phyloP scores from a whole-genome alignment of 37 sponge, comb jelly and placozoan genomes.

The Chondrilla cf. caribensis region DNA sequence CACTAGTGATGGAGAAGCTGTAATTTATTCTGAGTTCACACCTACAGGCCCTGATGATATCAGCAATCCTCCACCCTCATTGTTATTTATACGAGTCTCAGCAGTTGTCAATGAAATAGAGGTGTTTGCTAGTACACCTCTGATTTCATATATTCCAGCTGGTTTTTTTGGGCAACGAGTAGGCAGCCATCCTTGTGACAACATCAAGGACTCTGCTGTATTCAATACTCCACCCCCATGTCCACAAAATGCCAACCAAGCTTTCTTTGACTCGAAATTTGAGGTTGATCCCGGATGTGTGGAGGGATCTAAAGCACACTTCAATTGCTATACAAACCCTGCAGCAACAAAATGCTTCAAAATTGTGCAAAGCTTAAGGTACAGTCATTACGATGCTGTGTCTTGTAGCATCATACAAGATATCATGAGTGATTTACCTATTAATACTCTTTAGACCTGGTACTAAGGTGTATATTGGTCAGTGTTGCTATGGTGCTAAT shows the following conservation, averaged over 20 bases:
- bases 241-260: not conserved
- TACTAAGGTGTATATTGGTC: not conserved
- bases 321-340: slow-evolving; percentile 8
- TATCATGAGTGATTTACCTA: too few species aligned
- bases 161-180: too few species aligned
- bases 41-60: not conserved
- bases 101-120: not conserved
- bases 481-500: not conserved
- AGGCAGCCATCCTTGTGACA: too few species aligned
- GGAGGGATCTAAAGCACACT: not conserved
- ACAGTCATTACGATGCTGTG: too few species aligned
- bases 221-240: not conserved
- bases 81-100: not conserved
- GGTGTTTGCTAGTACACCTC: slow-evolving; percentile 16
- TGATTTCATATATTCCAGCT: not conserved
- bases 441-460: too few species aligned
- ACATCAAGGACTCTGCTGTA: too few species aligned
- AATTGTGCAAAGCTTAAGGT: too few species aligned
- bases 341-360: not conserved
- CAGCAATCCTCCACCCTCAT: not conserved
- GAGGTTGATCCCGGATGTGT: slow-evolving; percentile 9
- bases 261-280: slow-evolving; percentile 3
- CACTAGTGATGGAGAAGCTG: not conserved
- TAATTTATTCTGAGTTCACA: not conserved
- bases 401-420: too few species aligned